Evolutionary conservation across 23 tunicate species (phyloP).

Genomic region (Trididemnum nubilum): DNA sequence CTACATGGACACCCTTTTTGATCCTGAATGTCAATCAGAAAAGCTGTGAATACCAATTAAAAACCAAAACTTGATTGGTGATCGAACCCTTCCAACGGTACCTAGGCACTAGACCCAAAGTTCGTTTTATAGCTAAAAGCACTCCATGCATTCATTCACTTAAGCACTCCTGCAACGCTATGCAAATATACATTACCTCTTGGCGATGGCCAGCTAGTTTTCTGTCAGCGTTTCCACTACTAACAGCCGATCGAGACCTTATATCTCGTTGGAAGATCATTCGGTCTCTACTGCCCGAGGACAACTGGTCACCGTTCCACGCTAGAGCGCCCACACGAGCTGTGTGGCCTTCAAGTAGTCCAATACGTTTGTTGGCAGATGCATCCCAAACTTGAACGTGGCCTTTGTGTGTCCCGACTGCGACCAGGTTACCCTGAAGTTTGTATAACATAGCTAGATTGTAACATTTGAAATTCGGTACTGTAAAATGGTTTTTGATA

Average conservation of each 20-base stretch:
- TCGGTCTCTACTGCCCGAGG: slow-evolving; percentile 94
- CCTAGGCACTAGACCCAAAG: too few species aligned
- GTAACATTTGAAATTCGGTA: too few species aligned
- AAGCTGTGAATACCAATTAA: too few species aligned
- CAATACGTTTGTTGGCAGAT: slow-evolving; percentile 52
- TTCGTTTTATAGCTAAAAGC: too few species aligned
- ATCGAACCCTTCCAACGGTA: too few species aligned
- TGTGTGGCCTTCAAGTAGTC: slow-evolving; percentile 83
- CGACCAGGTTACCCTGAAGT: slow-evolving; percentile 83
- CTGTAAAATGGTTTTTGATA: too few species aligned
- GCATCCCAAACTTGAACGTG: slow-evolving; percentile 96
- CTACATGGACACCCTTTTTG: too few species aligned
- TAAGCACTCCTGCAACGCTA: too few species aligned
- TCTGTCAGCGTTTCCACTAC: slow-evolving; percentile 51
- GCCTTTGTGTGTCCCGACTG: slow-evolving; percentile 95
- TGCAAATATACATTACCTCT: slow-evolving; percentile 73
- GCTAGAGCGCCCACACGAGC: slow-evolving; percentile 98
- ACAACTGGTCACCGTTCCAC: slow-evolving; percentile 95
- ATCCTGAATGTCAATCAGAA: too few species aligned
- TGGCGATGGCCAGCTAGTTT: slow-evolving; percentile 93
- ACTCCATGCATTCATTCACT: too few species aligned
- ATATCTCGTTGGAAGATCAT: slow-evolving; percentile 86
- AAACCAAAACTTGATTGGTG: too few species aligned
- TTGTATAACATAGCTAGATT: too few species aligned
- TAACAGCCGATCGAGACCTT: slow-evolving; percentile 45